phyloP scores from a whole-genome alignment of 1,140 invertebrate genomes.

The Apocrypta bakeri region DNA sequence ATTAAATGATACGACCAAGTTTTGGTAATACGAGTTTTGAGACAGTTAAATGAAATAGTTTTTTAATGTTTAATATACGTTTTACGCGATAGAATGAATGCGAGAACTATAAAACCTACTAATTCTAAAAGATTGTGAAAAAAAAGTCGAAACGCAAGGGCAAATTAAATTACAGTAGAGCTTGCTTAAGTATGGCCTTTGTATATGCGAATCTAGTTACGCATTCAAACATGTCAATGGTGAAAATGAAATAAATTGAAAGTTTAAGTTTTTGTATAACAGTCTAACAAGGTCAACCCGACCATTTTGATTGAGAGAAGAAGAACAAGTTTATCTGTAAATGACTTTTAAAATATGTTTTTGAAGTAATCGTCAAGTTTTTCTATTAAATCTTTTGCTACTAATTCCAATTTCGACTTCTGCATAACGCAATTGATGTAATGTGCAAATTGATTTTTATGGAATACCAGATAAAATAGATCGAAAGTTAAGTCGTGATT shows the following conservation, averaged over 20 bases:
- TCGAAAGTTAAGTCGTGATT: no score
- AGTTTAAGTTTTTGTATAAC: conserved; percentile 13
- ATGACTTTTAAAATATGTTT: conserved; percentile 7
- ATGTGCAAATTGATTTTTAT: conserved; percentile 7
- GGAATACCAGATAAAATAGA: not conserved
- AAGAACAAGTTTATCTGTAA: not conserved
- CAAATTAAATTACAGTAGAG: not conserved
- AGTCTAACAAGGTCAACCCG: not conserved
- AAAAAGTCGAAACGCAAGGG: not conserved
- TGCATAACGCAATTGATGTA: not conserved
- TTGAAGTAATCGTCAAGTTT: not conserved
- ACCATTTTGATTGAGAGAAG: not conserved
- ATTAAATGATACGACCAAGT: conserved; percentile 31
- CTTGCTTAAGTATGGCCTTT: conserved; percentile 24
- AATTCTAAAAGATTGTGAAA: conserved; percentile 3
- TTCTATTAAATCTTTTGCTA: not conserved
- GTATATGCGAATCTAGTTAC: not conserved
- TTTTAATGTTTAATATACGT: not conserved
- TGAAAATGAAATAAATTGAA: conserved; percentile 21
- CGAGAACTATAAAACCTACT: not conserved
- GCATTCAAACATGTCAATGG: not conserved
- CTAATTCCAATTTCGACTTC: not conserved
- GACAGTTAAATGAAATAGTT: not conserved
- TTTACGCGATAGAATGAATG: not conserved
- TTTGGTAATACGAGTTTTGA: conserved; percentile 14